Percentiles rank a stretch among this genome's conserved stretches.
Evolutionary conservation across 2,797 vertebrate genomes (phyloP).

Genomic region (Channallabes apus): DNA sequence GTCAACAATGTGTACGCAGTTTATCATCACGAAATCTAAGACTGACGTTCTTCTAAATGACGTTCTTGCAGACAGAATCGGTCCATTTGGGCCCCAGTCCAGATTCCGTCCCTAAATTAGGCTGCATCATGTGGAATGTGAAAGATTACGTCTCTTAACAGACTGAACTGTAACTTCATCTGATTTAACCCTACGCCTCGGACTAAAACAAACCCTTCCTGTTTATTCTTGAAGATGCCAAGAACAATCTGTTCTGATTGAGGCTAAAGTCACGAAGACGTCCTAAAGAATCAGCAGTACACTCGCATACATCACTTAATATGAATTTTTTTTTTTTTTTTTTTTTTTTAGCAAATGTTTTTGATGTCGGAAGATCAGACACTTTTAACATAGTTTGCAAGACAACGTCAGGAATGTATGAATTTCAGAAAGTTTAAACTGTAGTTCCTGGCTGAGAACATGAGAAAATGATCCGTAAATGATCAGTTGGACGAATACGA

Average conservation of each 20-base stretch:
- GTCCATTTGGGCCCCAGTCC: not conserved
- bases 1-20: not conserved
- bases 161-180: slow-evolving; percentile 46
- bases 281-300: not conserved
- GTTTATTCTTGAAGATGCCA: slow-evolving; percentile 65
- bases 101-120: not conserved
- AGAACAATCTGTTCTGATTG: slow-evolving; percentile 59
- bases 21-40: not conserved
- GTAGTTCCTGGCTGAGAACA: not conserved
- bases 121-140: not conserved
- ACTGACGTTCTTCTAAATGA: not conserved
- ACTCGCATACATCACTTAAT: not conserved
- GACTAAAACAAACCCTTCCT: slow-evolving; percentile 70
- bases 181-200: slow-evolving; percentile 36
- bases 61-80: not conserved
- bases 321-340: not conserved
- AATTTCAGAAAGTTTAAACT: not conserved
- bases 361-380: not conserved
- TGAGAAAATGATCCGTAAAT: not conserved
- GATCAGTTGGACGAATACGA: too few relatives aligned
- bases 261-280: not conserved
- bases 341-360: not conserved
- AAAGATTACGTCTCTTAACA: not conserved
- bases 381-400: not conserved
- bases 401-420: not conserved